A percentile compares a stretch with the other conserved stretches of the same genome.
phyloP scores from a whole-genome alignment of 2,113 vertebrate species.

The Eulemur rufifrons region DNA sequence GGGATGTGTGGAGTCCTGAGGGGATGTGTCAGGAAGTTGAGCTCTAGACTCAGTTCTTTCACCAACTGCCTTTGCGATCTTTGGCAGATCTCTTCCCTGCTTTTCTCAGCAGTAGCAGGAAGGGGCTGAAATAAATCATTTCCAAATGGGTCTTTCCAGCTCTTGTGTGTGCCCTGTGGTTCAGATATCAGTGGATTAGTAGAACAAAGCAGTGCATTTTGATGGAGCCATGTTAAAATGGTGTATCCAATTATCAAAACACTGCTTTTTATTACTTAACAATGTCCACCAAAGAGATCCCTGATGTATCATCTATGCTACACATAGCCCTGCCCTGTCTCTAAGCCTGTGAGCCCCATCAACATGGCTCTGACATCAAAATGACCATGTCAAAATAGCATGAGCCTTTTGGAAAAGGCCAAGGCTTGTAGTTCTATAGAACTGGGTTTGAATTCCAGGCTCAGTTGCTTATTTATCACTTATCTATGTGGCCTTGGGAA shows the following conservation, averaged over 20 bases:
- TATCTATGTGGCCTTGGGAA: neutral
- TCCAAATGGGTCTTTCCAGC: neutral
- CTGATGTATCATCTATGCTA: neutral
- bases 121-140: neutral
- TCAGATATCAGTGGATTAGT: neutral
- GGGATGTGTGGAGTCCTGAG: too few relatives aligned
- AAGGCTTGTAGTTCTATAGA: neutral
- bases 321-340: neutral
- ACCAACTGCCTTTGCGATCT: neutral
- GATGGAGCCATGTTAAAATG: neutral
- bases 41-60: neutral
- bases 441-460: neutral
- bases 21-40: neutral
- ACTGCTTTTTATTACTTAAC: neutral
- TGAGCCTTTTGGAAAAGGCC: neutral
- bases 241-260: neutral
- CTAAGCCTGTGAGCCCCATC: neutral
- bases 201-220: neutral
- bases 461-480: neutral
- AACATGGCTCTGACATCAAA: neutral
- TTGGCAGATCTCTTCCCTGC: neutral
- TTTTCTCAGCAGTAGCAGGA: constrained; percentile 18
- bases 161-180: neutral
- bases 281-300: neutral
- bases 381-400: neutral